Base-by-base conservation (phyloP, 2,797 vertebrate species). In the Lepidocolaptes lacrymiger region DNA sequence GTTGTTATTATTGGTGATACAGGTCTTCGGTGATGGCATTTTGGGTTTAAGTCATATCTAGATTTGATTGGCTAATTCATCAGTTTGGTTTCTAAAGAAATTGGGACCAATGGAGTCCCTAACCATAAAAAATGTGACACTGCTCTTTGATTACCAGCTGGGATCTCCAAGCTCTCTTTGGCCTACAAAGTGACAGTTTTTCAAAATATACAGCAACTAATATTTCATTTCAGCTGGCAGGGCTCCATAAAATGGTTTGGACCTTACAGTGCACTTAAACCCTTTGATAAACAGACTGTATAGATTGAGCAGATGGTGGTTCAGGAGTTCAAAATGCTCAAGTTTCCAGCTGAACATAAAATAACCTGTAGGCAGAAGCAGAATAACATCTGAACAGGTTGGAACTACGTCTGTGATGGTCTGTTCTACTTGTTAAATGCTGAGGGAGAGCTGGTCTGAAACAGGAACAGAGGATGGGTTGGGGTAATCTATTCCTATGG, bases 321-420 rank as follows among this genome's bases (percentile, higher is more conserved):
- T 97, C 95, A 92, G 94, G 90, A 96, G 93, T 95, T 96, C 93
- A 93, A 94, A 96, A 91, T 46, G 52, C 95, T 96, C 96, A 92
- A 44, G 78, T 94, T 94, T 95, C 91, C 85, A 92, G 61, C 39
- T 54, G 54, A 95, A 93, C 82, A 91, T 83, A 93, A 81, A 95
- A 92, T 89, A 96, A 91, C 91, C 91, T 96, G 84, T 91, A 95
- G 85, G 89, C 85, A 95, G 76, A 91, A 90, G 88, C 37, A 94
- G 83, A 96, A 94, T 91, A 91, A 95, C 91, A 94, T 95, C 89
- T 95, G 89, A 97, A 86, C 93, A 96, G 95, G 95, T 94, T 93
- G 74, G 71, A 93, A 85, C 55, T 74, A 43, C 13, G 52, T 76
- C 81, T 89, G 56, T 37, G 82, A 86, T 76, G 78, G 48, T 69